Percentiles rank a stretch among this genome's conserved stretches.
These are phyloP conservation scores for Chelon labrosus DNA, from an alignment of 2,797 vertebrate genomes.

Conservation along the genomic window DNA sequence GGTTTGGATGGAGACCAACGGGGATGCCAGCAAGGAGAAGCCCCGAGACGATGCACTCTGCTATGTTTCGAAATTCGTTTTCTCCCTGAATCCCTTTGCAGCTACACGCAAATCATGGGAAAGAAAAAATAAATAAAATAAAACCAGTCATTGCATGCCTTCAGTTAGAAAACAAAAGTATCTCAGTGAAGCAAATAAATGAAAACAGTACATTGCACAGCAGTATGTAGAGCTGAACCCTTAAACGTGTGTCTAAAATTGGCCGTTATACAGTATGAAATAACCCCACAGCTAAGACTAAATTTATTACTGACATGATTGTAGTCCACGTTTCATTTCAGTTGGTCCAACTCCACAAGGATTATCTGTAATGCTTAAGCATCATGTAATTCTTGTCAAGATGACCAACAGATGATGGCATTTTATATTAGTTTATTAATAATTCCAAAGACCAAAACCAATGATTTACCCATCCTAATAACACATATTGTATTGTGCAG, in stretches of 20 bases:
- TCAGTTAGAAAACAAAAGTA: background rate
- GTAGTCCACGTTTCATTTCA: background rate
- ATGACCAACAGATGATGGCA: background rate
- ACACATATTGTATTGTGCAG: background rate
- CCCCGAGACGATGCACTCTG: conserved; percentile 19
- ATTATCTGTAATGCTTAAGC: background rate
- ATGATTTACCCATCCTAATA: background rate
- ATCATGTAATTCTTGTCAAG: background rate
- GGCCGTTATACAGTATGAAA: background rate
- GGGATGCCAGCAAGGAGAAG: conserved; percentile 33
- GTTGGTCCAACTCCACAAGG: background rate
- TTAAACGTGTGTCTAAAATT: background rate
- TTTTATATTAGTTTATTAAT: background rate
- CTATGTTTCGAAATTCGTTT: conserved; percentile 8
- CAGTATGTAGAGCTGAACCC: background rate
- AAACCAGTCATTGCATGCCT: background rate
- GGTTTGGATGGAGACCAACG: conserved; percentile 49
- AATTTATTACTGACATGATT: background rate
- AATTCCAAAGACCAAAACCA: background rate
- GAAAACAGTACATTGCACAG: too few relatives aligned
- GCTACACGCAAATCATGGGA: too few relatives aligned
- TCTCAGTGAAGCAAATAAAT: too few relatives aligned
- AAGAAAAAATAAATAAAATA: background rate
- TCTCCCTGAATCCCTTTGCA: background rate
- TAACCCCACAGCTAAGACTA: background rate